phyloP scores from a whole-genome alignment of 1,140 invertebrate species.

The Procambarus clarkii region DNA sequence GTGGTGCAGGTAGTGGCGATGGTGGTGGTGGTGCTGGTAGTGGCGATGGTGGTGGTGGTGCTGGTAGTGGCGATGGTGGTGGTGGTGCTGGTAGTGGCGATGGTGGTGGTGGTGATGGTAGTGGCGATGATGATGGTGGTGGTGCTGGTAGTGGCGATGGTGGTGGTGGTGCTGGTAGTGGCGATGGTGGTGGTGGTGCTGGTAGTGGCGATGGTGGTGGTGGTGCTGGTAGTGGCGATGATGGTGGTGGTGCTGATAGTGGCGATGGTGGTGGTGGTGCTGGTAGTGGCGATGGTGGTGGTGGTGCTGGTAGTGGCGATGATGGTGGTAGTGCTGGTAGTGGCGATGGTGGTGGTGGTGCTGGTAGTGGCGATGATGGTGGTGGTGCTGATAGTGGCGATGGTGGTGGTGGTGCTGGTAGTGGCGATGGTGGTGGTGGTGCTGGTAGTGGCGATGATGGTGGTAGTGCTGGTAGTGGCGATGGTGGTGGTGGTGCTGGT shows the following conservation, averaged over 20 bases:
- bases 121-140: too few relatives aligned
- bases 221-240: too few relatives aligned
- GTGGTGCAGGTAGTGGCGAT: neutral
- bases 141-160: too few relatives aligned
- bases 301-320: too few relatives aligned
- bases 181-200: neutral
- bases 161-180: neutral
- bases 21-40: neutral
- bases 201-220: too few relatives aligned
- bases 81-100: neutral
- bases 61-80: neutral
- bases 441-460: neutral
- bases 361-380: too few relatives aligned
- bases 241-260: too few relatives aligned
- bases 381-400: neutral
- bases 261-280: too few relatives aligned
- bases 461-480: too few relatives aligned
- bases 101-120: neutral
- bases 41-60: neutral
- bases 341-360: too few relatives aligned
- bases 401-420: neutral
- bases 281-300: too few relatives aligned
- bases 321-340: too few relatives aligned
- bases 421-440: neutral
- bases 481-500: neutral